Evolutionary conservation across 2,797 vertebrate species (phyloP).

Genomic region (Aythya fuligula): DNA sequence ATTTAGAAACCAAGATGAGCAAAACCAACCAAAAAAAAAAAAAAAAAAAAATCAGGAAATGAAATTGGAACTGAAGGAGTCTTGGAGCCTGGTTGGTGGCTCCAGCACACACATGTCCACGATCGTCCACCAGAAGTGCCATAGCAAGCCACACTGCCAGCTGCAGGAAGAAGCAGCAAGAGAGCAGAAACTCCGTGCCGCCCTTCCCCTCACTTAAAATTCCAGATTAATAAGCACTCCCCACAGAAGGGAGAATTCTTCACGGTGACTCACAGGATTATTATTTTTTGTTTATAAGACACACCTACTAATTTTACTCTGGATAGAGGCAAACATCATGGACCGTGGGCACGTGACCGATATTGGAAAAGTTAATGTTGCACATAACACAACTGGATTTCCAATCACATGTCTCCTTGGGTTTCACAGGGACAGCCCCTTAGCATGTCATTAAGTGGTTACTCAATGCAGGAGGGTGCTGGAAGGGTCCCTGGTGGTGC

Average conservation of each 20-base stretch:
- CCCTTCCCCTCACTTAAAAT: slow-evolving; percentile 69
- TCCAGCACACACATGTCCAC: neutral
- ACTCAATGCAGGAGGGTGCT: neutral
- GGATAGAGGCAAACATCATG: neutral
- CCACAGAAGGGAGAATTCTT: slow-evolving; percentile 23
- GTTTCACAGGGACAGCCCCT: neutral
- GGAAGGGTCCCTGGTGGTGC: neutral
- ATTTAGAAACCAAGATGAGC: neutral
- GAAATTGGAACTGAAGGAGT: neutral
- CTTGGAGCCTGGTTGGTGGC: rapidly evolving
- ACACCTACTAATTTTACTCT: slow-evolving; percentile 47
- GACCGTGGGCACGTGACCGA: neutral
- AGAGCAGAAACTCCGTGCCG: neutral
- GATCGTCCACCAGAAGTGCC: neutral
- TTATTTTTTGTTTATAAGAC: slow-evolving; percentile 68
- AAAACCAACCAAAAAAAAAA: neutral
- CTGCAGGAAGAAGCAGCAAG: neutral
- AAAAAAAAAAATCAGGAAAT: neutral
- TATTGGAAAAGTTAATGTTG: neutral
- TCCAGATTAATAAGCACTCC: slow-evolving; percentile 63
- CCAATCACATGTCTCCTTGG: neutral
- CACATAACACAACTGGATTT: neutral
- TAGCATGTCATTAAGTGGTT: neutral
- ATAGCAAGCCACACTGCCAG: rapidly evolving
- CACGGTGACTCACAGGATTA: slow-evolving; percentile 54